These are phyloP conservation scores for Sterna hirundo DNA, from an alignment of 2,113 vertebrate genomes.

Conservation along the genomic window DNA sequence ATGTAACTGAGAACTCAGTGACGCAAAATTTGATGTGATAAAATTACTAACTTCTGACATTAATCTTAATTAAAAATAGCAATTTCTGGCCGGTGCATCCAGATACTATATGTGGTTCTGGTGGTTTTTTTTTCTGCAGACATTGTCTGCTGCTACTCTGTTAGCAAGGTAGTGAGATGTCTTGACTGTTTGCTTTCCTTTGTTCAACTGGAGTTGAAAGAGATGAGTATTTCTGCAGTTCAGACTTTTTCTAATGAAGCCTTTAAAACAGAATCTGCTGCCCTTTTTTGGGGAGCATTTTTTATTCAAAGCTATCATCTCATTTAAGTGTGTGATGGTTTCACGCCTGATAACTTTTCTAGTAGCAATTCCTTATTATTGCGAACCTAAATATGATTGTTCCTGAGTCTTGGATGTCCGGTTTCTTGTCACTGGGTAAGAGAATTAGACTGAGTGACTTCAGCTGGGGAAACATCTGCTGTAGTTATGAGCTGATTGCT, in stretches of 20 bases:
- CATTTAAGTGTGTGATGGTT: neutral
- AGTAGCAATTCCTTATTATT: neutral
- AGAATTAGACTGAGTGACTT: slow-evolving; percentile 31
- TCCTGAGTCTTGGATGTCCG: neutral
- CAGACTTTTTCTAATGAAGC: neutral
- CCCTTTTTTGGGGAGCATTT: neutral
- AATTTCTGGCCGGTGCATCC: neutral
- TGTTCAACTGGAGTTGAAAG: neutral
- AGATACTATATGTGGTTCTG: fast-evolving
- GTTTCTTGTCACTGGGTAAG: neutral
- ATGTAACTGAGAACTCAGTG: neutral
- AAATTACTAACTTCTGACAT: neutral
- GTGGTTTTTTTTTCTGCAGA: neutral
- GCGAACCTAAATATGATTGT: neutral
- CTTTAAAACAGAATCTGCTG: neutral
- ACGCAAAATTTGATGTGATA: neutral
- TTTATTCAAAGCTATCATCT: neutral
- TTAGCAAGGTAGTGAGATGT: neutral
- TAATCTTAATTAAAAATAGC: neutral
- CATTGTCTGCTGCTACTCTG: neutral
- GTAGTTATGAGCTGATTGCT: neutral
- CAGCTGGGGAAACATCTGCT: slow-evolving; percentile 42
- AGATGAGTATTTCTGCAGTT: neutral
- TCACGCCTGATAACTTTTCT: neutral
- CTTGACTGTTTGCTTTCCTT: neutral